A percentile compares a stretch with the other conserved stretches of the same genome.
These are phyloP conservation scores for Echinarachnius parma DNA, from an alignment of 53 echinoderm and acorn worm species.

Conservation along the genomic window DNA sequence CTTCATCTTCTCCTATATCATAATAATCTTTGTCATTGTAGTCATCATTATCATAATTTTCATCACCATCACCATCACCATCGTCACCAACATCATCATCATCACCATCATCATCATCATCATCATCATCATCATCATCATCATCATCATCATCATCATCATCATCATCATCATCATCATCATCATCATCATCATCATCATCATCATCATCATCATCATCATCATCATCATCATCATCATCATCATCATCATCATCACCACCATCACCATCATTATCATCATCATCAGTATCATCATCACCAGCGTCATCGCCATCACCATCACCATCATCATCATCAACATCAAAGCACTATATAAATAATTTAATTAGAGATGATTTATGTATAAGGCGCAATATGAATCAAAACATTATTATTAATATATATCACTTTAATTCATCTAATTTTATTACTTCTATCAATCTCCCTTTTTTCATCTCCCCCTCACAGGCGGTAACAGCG, in stretches of 20 bases:
- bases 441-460: too few relatives aligned
- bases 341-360: too few relatives aligned
- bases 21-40: neutral
- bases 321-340: neutral
- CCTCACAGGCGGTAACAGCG: slow-evolving; percentile 77
- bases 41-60: slow-evolving; percentile 3
- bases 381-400: too few relatives aligned
- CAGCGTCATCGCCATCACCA: too few relatives aligned
- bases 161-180: neutral
- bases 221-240: slow-evolving; percentile 7
- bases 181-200: slow-evolving; percentile 9
- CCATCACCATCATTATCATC: slow-evolving; percentile 14
- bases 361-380: too few relatives aligned
- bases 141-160: slow-evolving; percentile 2
- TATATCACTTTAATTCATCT: too few relatives aligned
- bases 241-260: neutral
- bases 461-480: too few relatives aligned
- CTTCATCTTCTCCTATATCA: too few relatives aligned
- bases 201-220: slow-evolving; percentile 1
- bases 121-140: slow-evolving; percentile 11
- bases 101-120: neutral
- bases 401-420: too few relatives aligned
- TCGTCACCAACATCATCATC: too few relatives aligned
- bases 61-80: neutral
- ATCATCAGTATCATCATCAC: too few relatives aligned